phyloP scores from a whole-genome alignment of 1,140 invertebrate genomes.

The Kradibia gibbosae region DNA sequence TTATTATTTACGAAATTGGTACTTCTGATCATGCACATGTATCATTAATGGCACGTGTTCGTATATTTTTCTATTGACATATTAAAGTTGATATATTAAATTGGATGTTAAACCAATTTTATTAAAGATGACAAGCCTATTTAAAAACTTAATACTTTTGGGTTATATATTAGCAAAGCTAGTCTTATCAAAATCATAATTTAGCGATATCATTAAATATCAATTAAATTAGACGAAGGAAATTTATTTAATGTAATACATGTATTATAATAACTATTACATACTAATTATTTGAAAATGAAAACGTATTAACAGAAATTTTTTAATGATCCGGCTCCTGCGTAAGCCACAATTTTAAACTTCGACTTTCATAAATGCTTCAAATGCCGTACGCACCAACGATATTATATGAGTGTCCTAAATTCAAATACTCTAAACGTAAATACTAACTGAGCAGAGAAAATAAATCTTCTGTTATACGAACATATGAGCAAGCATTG shows the following conservation, averaged over 20 bases:
- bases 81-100: no score
- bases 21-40: not conserved
- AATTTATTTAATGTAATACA: slow-evolving; percentile 5
- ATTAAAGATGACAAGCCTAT: not conserved
- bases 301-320: not conserved
- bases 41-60: not conserved
- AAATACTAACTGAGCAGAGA: not conserved
- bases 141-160: not conserved
- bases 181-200: slow-evolving; percentile 29
- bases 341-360: slow-evolving; percentile 2
- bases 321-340: not conserved
- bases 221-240: not conserved
- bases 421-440: slow-evolving; percentile 1
- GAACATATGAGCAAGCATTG: not conserved
- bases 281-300: slow-evolving; percentile 6
- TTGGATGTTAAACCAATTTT: not conserved
- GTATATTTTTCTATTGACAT: not conserved
- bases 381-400: not conserved
- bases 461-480: slow-evolving; percentile 1
- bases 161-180: not conserved
- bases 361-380: slow-evolving; percentile 19
- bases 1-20: not conserved
- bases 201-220: slow-evolving; percentile 9
- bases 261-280: slow-evolving; percentile 6
- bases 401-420: slow-evolving; percentile 15